These are phyloP conservation scores for Bos indicus DNA, from an alignment of 2,113 vertebrate species.

Conservation along the genomic window DNA sequence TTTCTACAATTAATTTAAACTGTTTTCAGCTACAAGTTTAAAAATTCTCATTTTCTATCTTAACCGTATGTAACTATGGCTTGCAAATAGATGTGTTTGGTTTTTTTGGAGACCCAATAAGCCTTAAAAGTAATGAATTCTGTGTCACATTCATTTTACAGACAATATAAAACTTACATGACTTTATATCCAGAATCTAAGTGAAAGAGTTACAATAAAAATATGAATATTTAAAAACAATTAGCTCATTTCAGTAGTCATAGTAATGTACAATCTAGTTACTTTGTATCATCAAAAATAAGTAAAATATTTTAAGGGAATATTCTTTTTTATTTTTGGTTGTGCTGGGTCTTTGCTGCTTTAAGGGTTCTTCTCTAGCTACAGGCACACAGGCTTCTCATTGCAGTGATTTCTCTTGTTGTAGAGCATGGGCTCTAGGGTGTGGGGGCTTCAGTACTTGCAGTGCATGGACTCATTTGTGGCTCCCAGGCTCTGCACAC, in stretches of 20 bases:
- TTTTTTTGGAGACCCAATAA: not conserved
- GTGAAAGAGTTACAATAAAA: constrained; percentile 15
- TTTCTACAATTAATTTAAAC: not conserved
- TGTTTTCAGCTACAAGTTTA: not conserved
- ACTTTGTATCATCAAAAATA: not conserved
- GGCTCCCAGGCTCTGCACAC: not conserved
- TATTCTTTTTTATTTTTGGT: not conserved
- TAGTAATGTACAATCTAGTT: not conserved
- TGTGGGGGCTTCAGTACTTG: not conserved
- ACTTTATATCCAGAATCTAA: not conserved
- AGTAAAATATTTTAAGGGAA: not conserved
- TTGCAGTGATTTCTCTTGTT: not conserved
- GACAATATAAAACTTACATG: not conserved
- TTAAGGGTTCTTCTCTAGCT: not conserved
- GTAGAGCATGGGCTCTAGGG: not conserved
- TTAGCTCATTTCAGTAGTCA: not conserved
- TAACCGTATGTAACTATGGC: not conserved
- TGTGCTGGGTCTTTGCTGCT: not conserved
- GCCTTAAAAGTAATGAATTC: not conserved
- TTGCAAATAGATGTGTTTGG: not conserved
- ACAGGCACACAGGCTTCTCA: not conserved
- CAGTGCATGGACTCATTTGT: not conserved
- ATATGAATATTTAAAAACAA: not conserved
- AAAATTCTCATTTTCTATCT: not conserved
- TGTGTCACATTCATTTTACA: not conserved